Evolutionary conservation across 2,888 invertebrate genomes (phyloP), one percentile per base, ranked within the genome.

Genomic region (Drosophila robusta): DNA sequence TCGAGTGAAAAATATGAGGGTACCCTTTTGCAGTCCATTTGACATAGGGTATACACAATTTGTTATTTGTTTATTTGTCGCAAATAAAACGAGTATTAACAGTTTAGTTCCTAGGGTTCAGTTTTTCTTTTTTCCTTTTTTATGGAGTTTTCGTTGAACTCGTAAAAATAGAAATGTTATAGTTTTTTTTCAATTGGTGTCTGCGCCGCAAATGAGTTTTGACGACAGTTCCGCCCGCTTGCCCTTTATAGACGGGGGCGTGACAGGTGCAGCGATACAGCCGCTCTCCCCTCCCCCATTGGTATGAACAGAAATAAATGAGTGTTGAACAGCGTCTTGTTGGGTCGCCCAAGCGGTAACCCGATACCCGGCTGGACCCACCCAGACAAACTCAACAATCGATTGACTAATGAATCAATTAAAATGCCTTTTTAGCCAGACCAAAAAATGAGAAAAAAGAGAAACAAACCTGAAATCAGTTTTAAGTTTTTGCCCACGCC

Each of bases 131-230:
- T 39, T 56, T 41, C 18, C 6, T 49, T 46, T 42, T 82, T 79
- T 66, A 81, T 84, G 58, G 63, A 63, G 47, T 74, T 84, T 87
- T 67, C 76, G 61, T 51, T 70, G 80, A 79, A 85, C 78, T 80
- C 83, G 81, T 86, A 83, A 86, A 83, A 87, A 83, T 83, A 75
- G 88, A 88, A 83, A 79, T 81, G 86, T 87, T 85, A 84, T 80
- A 74, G 81, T 70, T 78, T 5, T 32, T 32, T 34, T 72, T 61
- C 58, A 78, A 71, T 80, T 62, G 56, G 68, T 70, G 67, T 55
- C 62, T 66, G 71, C 60, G 70, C 81, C 87, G 29, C 87, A 85
- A 85, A 85, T 80, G 83, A 64, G 69, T 55, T 67, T 69, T 68
- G 73, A 79, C 67, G 88, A 86, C 88, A 85, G 85, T 75, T 77